Percentiles rank a stretch among this genome's conserved stretches.
Conservation (phyloP, 2,888 invertebrate species). For the Torymus tubicola region DNA sequence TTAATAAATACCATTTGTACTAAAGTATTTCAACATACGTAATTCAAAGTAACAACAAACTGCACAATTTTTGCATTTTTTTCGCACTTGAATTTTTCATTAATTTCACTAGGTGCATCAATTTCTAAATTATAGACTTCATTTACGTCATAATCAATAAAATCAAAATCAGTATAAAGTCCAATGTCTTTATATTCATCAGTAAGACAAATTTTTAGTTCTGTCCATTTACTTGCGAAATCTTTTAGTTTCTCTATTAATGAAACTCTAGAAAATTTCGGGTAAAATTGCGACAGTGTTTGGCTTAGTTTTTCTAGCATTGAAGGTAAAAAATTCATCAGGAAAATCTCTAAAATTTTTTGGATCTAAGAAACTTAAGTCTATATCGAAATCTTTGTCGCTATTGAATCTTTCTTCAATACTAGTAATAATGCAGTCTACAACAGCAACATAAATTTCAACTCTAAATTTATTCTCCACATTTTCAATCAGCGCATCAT, state of each 20-base stretch:
- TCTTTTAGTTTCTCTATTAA: no score
- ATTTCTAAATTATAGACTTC: background rate
- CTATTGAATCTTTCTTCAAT: slow-evolving; percentile 2
- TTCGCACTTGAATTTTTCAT: background rate
- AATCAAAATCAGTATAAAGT: no score
- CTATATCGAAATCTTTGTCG: background rate
- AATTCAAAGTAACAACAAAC: background rate
- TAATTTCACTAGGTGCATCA: background rate
- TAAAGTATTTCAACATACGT: no score
- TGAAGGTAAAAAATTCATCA: background rate
- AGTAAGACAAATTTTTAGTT: background rate
- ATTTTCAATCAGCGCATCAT: slow-evolving; percentile 1
- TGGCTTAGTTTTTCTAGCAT: slow-evolving; percentile 1
- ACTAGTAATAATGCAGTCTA: slow-evolving; percentile 5
- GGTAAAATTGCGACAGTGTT: background rate
- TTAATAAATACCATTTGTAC: no score
- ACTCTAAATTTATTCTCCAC: slow-evolving; percentile 1
- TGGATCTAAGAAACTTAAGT: background rate
- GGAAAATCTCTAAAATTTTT: no score
- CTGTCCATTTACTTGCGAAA: no score
- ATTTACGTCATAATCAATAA: no score
- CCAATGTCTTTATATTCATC: background rate
- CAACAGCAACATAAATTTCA: background rate
- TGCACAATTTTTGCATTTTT: slow-evolving; percentile 1
- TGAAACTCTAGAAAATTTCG: background rate